A percentile compares a stretch with the other conserved stretches of the same genome.
These are phyloP conservation scores for Stenichneumon culpator DNA, from an alignment of 2,888 invertebrate genomes.

Conservation along the genomic window DNA sequence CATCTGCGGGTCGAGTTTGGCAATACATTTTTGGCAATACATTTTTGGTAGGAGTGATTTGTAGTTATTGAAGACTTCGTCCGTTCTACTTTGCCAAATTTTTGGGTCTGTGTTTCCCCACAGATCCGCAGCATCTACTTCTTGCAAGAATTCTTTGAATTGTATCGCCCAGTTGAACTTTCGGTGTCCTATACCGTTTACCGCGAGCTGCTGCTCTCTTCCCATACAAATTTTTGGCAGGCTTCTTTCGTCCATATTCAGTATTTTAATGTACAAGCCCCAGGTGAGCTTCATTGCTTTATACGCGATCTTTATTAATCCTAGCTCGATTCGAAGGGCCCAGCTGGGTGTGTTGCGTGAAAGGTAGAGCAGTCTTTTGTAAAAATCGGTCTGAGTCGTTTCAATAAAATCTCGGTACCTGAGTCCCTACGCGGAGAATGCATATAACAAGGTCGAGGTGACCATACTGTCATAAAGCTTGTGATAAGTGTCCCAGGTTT, in stretches of 20 bases:
- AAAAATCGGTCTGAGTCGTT: background rate
- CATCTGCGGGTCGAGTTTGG: background rate
- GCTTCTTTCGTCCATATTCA: background rate
- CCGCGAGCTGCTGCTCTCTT: background rate
- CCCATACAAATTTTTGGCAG: background rate
- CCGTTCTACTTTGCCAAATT: background rate
- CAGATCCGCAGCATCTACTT: background rate
- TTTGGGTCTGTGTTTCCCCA: background rate
- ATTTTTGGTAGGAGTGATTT: background rate
- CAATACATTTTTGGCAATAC: background rate
- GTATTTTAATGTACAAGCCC: background rate
- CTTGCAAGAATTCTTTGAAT: background rate
- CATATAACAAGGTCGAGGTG: background rate
- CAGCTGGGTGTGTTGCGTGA: background rate
- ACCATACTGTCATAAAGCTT: background rate
- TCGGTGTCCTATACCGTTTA: background rate
- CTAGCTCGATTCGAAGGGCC: background rate
- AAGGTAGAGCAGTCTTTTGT: background rate
- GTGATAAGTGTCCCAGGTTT: background rate
- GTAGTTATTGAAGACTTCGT: background rate
- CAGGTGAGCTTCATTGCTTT: background rate
- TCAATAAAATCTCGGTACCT: background rate
- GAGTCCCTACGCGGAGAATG: background rate
- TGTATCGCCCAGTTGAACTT: background rate
- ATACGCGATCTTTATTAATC: background rate